Conservation (phyloP, 2,113 vertebrate genomes). For the Actinemys pallida region DNA sequence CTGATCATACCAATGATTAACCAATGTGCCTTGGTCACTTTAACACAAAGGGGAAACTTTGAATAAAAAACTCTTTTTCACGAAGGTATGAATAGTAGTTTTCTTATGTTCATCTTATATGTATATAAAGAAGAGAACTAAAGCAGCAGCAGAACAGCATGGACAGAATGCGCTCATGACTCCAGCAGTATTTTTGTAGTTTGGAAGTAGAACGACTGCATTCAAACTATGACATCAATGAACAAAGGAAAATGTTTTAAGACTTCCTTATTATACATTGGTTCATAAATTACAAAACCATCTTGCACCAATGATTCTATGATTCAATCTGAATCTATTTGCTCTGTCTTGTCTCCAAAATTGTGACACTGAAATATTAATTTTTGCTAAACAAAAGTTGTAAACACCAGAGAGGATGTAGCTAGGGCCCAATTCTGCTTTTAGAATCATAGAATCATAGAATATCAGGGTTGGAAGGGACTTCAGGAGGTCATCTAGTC, state of each 20-base stretch:
- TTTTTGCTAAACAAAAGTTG: not conserved
- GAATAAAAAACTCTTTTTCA: constrained; percentile 26
- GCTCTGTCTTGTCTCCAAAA: not conserved
- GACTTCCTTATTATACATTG: constrained; percentile 14
- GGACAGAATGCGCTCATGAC: not conserved
- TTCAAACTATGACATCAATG: not conserved
- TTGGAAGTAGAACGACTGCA: not conserved
- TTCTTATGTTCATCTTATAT: not conserved
- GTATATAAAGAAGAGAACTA: not conserved
- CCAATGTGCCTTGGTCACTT: constrained; percentile 37
- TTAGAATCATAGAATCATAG: too few species aligned
- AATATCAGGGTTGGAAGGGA: too few species aligned
- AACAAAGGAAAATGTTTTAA: not conserved
- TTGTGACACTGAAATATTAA: not conserved
- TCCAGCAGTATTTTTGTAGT: constrained; percentile 6
- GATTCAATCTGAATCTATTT: not conserved
- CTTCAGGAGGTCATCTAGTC: too few species aligned
- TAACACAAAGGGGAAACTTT: constrained; percentile 36
- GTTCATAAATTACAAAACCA: not conserved
- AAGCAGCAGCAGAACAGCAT: not conserved
- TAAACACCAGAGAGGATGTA: not conserved
- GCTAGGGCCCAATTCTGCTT: not conserved
- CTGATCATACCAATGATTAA: constrained; percentile 56
- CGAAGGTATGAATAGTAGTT: constrained; percentile 14
- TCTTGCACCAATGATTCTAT: not conserved